Percentiles rank a stretch among this genome's conserved stretches.
These are phyloP conservation scores for Uria lomvia DNA, from an alignment of 2,113 vertebrate species.

Conservation along the genomic window DNA sequence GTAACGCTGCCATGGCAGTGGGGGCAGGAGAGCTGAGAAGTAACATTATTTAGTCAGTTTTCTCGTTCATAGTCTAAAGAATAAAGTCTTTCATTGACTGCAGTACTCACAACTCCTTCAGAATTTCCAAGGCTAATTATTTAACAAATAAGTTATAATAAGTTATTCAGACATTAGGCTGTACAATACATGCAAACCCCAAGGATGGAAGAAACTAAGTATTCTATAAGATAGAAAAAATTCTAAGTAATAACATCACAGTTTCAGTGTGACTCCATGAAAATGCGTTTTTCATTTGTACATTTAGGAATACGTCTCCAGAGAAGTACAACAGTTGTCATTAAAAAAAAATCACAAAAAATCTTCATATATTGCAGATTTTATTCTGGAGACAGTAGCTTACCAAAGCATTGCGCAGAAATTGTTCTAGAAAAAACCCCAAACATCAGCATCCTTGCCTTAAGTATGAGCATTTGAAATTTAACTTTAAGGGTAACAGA, in stretches of 20 bases:
- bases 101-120: background rate
- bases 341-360: background rate
- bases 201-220: background rate
- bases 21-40: slow-evolving; percentile 6
- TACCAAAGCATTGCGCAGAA: background rate
- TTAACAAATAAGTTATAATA: slow-evolving; percentile 12
- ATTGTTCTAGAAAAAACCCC: background rate
- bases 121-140: slow-evolving; percentile 53
- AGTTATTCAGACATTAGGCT: background rate
- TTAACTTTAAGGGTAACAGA: background rate
- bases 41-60: slow-evolving; percentile 20
- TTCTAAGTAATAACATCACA: background rate
- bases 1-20: background rate
- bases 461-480: background rate
- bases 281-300: background rate
- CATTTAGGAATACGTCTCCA: background rate
- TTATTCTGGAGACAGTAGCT: background rate
- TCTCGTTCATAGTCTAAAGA: background rate
- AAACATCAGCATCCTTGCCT: background rate
- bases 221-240: background rate
- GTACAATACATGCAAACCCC: background rate
- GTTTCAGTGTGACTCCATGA: background rate
- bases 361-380: background rate
- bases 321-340: background rate
- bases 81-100: slow-evolving; percentile 37